These are phyloP conservation scores for Eremophila alpestris DNA, from an alignment of 2,797 vertebrate species.

Conservation along the genomic window DNA sequence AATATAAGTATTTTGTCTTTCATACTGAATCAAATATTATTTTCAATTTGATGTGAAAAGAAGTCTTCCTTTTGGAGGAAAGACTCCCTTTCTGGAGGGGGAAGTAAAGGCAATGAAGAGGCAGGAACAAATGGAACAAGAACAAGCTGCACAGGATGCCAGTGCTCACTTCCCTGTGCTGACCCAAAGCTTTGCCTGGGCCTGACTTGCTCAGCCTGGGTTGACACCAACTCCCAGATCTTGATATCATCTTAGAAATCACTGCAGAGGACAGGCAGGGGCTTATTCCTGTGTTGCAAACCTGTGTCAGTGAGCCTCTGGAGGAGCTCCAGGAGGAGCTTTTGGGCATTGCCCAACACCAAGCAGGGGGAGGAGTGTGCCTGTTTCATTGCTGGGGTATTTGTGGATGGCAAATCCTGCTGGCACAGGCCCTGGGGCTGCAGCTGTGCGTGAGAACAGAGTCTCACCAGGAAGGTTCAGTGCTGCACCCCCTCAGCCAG, in stretches of 20 bases:
- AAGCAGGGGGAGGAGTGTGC: not conserved
- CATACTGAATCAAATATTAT: not conserved
- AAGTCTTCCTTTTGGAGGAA: not conserved
- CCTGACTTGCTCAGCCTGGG: not conserved
- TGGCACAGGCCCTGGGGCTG: not conserved
- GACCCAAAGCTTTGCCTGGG: not conserved
- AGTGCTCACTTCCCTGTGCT: not conserved
- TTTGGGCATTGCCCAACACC: not conserved
- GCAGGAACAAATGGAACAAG: not conserved
- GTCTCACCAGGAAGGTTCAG: not conserved
- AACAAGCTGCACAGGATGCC: not conserved
- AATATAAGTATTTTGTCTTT: not conserved
- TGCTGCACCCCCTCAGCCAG: not conserved
- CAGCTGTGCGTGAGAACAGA: not conserved
- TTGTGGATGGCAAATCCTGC: not conserved
- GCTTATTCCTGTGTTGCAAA: not conserved
- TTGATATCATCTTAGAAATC: not conserved
- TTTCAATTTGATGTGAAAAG: not conserved
- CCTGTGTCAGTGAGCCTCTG: not conserved
- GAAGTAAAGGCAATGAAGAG: not conserved
- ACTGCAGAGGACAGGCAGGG: not conserved
- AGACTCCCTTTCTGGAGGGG: not conserved
- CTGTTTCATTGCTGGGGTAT: not conserved
- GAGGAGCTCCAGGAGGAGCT: not conserved
- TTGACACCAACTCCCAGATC: not conserved